phyloP scores from a whole-genome alignment of 2,113 vertebrate species.

The Grallaria varia region DNA sequence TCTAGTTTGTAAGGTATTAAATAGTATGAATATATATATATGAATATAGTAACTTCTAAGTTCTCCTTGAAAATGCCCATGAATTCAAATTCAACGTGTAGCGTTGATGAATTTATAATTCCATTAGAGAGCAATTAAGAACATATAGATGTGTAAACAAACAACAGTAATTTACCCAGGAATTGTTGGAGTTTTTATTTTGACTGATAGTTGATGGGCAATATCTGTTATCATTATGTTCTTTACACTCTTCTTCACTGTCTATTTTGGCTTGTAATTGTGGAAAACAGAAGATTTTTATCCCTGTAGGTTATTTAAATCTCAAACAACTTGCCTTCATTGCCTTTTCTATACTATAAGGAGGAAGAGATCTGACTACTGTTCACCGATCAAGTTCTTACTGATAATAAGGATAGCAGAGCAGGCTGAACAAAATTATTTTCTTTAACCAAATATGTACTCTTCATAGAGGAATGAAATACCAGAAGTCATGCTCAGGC shows the following conservation, averaged over 20 bases:
- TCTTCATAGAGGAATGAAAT: neutral
- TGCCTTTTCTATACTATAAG: neutral
- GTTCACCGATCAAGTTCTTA: neutral
- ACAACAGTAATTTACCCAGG: neutral
- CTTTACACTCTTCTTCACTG: neutral
- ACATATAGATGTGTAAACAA: neutral
- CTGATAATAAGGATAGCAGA: neutral
- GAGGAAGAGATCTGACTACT: neutral
- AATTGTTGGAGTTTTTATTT: neutral
- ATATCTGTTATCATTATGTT: neutral
- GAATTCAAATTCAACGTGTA: neutral
- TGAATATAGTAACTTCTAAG: neutral
- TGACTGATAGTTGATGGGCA: neutral
- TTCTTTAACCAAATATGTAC: neutral
- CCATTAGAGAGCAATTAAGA: neutral
- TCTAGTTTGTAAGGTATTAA: neutral
- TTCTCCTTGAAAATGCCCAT: neutral
- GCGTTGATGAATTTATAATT: neutral
- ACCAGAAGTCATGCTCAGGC: neutral
- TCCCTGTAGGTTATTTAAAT: neutral
- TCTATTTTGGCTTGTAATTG: neutral
- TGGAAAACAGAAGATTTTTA: neutral
- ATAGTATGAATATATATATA: neutral
- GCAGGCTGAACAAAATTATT: neutral
- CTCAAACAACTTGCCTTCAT: neutral